These are phyloP conservation scores for Catagonus wagneri DNA, from an alignment of 2,113 vertebrate genomes.

Conservation along the genomic window DNA sequence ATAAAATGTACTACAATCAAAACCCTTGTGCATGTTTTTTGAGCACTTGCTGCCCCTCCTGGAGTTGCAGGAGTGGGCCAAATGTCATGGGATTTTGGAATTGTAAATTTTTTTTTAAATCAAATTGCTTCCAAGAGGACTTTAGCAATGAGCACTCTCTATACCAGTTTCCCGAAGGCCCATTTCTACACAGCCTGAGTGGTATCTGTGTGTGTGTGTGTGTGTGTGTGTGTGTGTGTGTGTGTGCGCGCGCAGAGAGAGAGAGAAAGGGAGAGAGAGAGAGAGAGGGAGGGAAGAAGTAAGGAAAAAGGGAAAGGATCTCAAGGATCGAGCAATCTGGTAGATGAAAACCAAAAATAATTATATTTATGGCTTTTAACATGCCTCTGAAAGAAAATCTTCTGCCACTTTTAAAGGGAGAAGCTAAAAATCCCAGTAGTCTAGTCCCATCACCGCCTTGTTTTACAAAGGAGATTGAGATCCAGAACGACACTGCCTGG, in stretches of 20 bases:
- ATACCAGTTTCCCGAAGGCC: not conserved
- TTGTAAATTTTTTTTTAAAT: not conserved
- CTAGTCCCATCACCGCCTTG: not conserved
- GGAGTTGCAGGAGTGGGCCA: not conserved
- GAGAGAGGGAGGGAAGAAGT: too few species aligned
- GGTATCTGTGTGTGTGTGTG: not conserved
- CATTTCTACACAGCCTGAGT: fast-evolving
- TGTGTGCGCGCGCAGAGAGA: not conserved
- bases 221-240: not conserved
- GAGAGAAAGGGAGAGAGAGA: not conserved
- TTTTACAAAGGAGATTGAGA: not conserved
- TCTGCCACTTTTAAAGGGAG: not conserved
- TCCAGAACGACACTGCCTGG: not conserved
- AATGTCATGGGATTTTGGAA: not conserved
- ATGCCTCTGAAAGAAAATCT: not conserved
- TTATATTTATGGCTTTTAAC: too few species aligned
- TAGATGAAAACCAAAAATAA: not conserved
- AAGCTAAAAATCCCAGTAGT: not conserved
- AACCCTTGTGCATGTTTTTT: fast-evolving
- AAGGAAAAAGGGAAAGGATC: too few species aligned
- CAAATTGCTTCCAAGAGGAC: not conserved
- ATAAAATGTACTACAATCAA: fast-evolving
- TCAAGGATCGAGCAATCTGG: fast-evolving
- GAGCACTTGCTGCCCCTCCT: not conserved
- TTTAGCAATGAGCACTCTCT: fast-evolving